Conservation (phyloP, 2,113 vertebrate genomes). For the Microcebus lehilahytsara region DNA sequence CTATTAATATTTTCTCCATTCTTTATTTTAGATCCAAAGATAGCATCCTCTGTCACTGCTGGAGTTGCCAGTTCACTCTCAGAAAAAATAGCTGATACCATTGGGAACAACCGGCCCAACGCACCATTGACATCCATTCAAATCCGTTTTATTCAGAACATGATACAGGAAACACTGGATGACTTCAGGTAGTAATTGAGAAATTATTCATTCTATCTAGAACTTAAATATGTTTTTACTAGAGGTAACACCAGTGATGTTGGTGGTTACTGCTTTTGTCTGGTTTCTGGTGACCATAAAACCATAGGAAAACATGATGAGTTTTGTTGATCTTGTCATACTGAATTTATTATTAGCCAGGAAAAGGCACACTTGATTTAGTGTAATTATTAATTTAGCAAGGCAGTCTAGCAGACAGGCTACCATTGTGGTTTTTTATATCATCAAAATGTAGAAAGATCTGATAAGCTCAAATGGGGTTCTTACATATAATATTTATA, state of each 20-base stretch:
- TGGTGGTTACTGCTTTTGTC: not conserved
- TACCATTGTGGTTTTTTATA: not conserved
- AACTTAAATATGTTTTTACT: not conserved
- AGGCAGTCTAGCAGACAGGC: not conserved
- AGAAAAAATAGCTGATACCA: constrained; percentile 89
- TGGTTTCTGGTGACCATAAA: not conserved
- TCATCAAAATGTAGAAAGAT: not conserved
- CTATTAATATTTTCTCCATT: constrained; percentile 58
- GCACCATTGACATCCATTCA: constrained; percentile 93
- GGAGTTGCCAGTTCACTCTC: constrained; percentile 88
- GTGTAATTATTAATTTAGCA: not conserved
- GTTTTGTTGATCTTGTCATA: not conserved
- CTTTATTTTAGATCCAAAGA: constrained; percentile 81
- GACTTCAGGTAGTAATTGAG: constrained; percentile 90
- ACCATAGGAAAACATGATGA: not conserved
- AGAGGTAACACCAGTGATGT: not conserved
- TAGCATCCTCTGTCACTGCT: constrained; percentile 77
- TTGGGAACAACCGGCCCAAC: constrained; percentile 85
- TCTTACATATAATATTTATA: not conserved
- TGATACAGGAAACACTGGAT: constrained; percentile 97
- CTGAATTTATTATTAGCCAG: not conserved
- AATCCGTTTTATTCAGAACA: constrained; percentile 95
- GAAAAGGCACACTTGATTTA: not conserved
- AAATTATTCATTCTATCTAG: not conserved
- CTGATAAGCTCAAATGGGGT: not conserved